Evolutionary conservation across 92 coral and sea anemone species (phyloP).

Genomic region (Diadumene lineata): DNA sequence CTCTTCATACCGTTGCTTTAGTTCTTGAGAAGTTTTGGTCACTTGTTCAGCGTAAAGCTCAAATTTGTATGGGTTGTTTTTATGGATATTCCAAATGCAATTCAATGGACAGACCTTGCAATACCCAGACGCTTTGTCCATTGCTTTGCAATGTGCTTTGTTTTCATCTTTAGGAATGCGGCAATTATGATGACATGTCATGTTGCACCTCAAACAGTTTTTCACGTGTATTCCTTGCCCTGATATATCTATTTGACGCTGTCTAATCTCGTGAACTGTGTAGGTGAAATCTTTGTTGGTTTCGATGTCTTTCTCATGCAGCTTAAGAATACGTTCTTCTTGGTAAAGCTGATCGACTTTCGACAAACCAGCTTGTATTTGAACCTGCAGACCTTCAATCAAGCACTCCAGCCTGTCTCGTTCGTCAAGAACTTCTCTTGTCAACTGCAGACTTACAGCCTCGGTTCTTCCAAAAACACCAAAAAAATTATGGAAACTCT

Average conservation of each 20-base stretch:
- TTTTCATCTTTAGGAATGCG: conserved; percentile 10
- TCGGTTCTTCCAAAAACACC: conserved; percentile 5
- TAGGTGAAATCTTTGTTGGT: conserved; percentile 37
- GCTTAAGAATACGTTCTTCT: conserved; percentile 19
- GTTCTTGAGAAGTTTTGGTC: conserved; percentile 10
- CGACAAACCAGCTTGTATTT: conserved; percentile 23
- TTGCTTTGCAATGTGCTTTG: conserved; percentile 22
- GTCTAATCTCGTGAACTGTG: conserved; percentile 1
- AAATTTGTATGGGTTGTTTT: conserved; percentile 27
- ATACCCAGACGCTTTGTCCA: neutral
- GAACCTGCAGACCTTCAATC: conserved; percentile 28
- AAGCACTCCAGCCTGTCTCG: conserved; percentile 25
- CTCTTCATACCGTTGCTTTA: conserved; percentile 5
- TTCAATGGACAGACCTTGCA: conserved; percentile 36
- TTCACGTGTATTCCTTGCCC: conserved; percentile 25
- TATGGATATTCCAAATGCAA: conserved; percentile 30
- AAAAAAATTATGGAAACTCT: conserved; percentile 18
- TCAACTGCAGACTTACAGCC: conserved; percentile 34
- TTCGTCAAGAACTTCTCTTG: conserved; percentile 36
- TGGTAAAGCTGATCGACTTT: conserved; percentile 41
- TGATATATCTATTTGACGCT: conserved; percentile 7
- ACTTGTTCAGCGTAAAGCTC: conserved; percentile 11
- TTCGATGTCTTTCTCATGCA: conserved; percentile 37
- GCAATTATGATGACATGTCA: conserved; percentile 37
- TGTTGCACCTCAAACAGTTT: conserved; percentile 37